Percentiles rank a stretch among this genome's conserved stretches.
phyloP scores from a whole-genome alignment of 2,797 vertebrate species.

The Clarias platycephalus region DNA sequence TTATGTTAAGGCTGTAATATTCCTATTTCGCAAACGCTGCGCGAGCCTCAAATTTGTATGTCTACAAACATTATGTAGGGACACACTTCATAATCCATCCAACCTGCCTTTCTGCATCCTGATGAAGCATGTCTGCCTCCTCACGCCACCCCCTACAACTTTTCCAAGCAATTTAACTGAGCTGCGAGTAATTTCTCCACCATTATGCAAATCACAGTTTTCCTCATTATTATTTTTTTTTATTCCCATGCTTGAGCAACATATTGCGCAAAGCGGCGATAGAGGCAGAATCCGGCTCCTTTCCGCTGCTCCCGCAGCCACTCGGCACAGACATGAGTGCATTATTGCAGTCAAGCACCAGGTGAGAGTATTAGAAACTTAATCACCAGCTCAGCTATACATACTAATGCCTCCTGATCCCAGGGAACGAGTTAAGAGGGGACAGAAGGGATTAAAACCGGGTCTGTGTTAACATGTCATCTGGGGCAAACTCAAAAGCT shows the following conservation, averaged over 20 bases:
- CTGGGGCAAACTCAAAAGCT: not conserved
- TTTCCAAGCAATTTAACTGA: slow-evolving; percentile 48
- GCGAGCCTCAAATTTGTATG: slow-evolving; percentile 9
- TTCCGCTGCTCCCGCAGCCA: slow-evolving; percentile 28
- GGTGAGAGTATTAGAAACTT: slow-evolving; percentile 35
- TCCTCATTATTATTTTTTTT: slow-evolving; percentile 37
- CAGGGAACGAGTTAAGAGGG: not conserved
- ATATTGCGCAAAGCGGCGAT: slow-evolving; percentile 26
- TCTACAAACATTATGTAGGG: slow-evolving; percentile 5
- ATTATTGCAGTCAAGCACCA: slow-evolving; percentile 34
- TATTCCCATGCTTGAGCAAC: slow-evolving; percentile 40
- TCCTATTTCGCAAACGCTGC: not conserved
- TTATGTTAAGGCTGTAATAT: not conserved
- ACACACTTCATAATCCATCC: slow-evolving; percentile 28
- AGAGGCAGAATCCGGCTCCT: slow-evolving; percentile 26
- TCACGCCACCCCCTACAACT: not conserved
- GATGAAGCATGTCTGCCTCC: slow-evolving; percentile 19
- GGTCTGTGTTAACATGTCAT: not conserved
- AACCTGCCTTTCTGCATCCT: slow-evolving; percentile 19
- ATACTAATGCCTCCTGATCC: slow-evolving; percentile 28
- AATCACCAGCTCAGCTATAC: slow-evolving; percentile 7
- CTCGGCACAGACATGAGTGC: slow-evolving; percentile 21
- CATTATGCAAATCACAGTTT: slow-evolving; percentile 48
- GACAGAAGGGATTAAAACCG: not conserved
- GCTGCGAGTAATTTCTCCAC: slow-evolving; percentile 32